phyloP scores from a whole-genome alignment of 2,113 vertebrate genomes.

The Chamaea fasciata region DNA sequence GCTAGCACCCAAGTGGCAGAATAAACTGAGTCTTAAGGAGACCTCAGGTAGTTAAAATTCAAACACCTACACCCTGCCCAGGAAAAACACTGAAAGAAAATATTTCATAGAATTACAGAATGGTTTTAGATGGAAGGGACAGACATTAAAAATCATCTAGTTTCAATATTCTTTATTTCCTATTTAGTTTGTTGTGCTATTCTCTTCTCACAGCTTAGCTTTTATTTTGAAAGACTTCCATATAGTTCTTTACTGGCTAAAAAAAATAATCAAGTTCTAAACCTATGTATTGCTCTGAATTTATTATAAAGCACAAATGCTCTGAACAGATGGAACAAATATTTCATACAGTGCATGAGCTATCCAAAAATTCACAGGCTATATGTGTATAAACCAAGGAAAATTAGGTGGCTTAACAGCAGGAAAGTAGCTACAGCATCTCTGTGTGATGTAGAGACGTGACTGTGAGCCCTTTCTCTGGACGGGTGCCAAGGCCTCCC shows the following conservation, averaged over 20 bases:
- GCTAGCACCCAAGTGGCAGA: neutral
- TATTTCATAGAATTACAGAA: neutral
- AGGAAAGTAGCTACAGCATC: neutral
- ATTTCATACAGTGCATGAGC: neutral
- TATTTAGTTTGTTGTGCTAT: neutral
- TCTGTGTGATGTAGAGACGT: neutral
- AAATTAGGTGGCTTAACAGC: conserved; percentile 7
- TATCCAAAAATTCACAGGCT: neutral
- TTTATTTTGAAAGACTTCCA: neutral
- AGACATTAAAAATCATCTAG: neutral
- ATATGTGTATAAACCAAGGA: neutral
- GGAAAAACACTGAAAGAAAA: neutral
- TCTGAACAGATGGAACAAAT: neutral
- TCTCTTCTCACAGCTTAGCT: neutral
- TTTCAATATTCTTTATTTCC: neutral
- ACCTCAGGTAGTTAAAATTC: neutral
- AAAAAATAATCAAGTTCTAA: neutral
- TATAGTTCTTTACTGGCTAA: neutral
- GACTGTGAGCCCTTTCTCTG: neutral
- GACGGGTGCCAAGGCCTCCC: neutral
- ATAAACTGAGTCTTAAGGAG: neutral
- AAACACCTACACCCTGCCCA: neutral
- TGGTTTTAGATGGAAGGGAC: neutral
- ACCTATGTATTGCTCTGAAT: neutral
- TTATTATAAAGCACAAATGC: neutral